Evolutionary conservation across 2,113 vertebrate species (phyloP), one percentile per base, ranked within the genome.

Genomic region (Erythrolamprus reginae): DNA sequence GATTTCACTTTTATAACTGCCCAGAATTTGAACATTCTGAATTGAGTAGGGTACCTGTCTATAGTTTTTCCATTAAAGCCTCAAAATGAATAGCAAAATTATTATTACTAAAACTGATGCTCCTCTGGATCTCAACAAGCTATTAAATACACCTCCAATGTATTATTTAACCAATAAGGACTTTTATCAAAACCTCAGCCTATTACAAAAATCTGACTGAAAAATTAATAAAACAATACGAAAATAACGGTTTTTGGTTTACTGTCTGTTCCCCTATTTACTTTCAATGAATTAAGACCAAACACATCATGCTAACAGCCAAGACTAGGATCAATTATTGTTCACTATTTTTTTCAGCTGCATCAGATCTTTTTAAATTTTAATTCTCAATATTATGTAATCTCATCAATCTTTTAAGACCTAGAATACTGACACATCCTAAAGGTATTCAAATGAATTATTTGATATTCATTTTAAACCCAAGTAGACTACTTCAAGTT

Each of bases 361-460:
- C 88, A 91, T 93, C 91, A 91, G 90, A 93, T 51, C 84, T 91
- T 92, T 77, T 42, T 88, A 82, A 33, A 90, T 93, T 92, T 89
- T 70, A 93, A 61, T 82, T 94, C 33, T 61, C 88, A 82, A 47
- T 84, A 90, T 93, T 90, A 48, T 1, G 93, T 86, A 82, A 89
- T 50, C 91, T 94, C 87, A 12, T 42, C 65, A 95, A 93, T 95
- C 93, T 94, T 94, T 94, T 89, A 92, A 94, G 92, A 92, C 91
- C n/a, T 93, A 94, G 87, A 96, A 97, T 96, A 97, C 95, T 96
- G 95, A 95, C 92, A 95, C 90, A 91, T 83, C 89, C 92, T 95
- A 95, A 95, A 95, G 92, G 92, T 95, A 95, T 86, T 92, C 82
- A 90, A 92, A 93, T 84, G 58, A 88, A 86, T 92, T 88, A 92